Percentiles rank a stretch among this genome's conserved stretches.
Evolutionary conservation across 2,113 vertebrate species (phyloP).

Genomic region (Lathamus discolor): DNA sequence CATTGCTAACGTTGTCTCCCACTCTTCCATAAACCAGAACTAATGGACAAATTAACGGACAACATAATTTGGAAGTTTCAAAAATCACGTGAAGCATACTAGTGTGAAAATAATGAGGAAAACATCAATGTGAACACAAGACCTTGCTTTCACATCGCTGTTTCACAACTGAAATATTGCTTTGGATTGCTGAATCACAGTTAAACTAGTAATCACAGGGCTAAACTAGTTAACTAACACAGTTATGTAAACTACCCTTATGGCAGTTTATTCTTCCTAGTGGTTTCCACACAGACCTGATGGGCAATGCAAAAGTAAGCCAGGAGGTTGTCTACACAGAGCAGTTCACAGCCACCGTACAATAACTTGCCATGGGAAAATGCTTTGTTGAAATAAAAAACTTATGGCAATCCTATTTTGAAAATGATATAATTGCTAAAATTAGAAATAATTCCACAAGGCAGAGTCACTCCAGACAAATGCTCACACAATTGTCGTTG

Average conservation of each 20-base stretch:
- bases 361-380: not conserved
- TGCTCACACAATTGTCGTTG: not conserved
- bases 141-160: not conserved
- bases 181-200: not conserved
- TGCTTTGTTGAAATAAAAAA: not conserved
- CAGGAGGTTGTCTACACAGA: not conserved
- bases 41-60: not conserved
- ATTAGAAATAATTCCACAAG: not conserved
- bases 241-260: not conserved
- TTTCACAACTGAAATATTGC: not conserved
- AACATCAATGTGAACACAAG: not conserved
- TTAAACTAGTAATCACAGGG: too few species aligned
- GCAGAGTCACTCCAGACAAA: not conserved
- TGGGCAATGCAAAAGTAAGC: not conserved
- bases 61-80: not conserved
- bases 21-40: not conserved
- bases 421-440: constrained; percentile 19
- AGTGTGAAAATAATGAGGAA: not conserved
- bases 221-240: not conserved
- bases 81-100: not conserved
- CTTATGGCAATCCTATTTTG: not conserved
- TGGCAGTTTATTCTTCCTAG: not conserved
- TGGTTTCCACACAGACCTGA: not conserved
- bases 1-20: not conserved
- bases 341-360: not conserved